Percentiles rank a stretch among this genome's conserved stretches.
phyloP scores from a whole-genome alignment of 2,797 vertebrate species.

The Tamandua tetradactyla region DNA sequence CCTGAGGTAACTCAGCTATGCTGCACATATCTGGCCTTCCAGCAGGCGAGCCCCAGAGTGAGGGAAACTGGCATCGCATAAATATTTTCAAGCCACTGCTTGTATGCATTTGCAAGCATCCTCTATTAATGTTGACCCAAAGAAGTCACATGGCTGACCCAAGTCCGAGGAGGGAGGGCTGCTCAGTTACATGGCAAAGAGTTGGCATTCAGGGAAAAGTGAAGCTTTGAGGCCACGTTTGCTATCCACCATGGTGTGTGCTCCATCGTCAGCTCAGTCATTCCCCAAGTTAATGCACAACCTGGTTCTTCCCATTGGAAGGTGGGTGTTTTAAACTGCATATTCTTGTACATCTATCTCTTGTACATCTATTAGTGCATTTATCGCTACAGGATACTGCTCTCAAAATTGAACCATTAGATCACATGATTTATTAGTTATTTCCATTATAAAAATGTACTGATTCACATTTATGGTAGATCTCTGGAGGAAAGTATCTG shows the following conservation, averaged over 20 bases:
- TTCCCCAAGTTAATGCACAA: neutral
- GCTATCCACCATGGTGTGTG: too few relatives aligned
- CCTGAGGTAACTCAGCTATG: neutral
- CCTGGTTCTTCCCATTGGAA: neutral
- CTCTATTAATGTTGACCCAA: neutral
- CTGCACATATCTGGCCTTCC: neutral
- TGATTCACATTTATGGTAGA: too few relatives aligned
- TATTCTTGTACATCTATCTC: neutral
- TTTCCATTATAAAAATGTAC: neutral
- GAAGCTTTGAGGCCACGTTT: too few relatives aligned
- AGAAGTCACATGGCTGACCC: neutral
- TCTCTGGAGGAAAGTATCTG: too few relatives aligned
- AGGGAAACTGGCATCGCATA: too few relatives aligned
- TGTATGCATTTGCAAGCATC: accelerated
- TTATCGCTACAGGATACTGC: neutral
- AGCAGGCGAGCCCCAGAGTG: too few relatives aligned
- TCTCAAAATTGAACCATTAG: neutral
- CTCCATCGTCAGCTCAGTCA: neutral
- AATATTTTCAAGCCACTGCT: too few relatives aligned
- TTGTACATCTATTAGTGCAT: neutral
- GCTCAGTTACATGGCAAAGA: neutral
- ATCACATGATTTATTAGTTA: neutral
- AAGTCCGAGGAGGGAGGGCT: neutral
- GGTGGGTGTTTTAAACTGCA: too few relatives aligned
- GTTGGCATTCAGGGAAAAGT: neutral